Evolutionary conservation across 2,113 vertebrate genomes (phyloP).

Genomic region (Atrichornis clamosus): DNA sequence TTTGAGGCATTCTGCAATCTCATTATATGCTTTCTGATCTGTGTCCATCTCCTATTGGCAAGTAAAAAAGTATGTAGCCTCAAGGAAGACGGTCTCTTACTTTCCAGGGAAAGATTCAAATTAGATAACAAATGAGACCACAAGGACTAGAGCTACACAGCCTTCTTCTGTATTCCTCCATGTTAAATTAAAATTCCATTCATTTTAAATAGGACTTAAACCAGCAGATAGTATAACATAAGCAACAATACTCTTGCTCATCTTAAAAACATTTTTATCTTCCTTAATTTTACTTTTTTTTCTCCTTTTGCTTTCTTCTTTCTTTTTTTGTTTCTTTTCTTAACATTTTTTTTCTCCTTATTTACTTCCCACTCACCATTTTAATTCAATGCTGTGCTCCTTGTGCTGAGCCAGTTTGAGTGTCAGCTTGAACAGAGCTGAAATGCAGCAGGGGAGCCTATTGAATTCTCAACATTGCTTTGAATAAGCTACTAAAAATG

Average conservation of each 20-base stretch:
- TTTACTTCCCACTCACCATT: background rate
- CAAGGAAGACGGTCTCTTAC: background rate
- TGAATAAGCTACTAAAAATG: background rate
- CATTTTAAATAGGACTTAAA: background rate
- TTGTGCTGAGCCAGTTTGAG: background rate
- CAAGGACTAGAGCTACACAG: background rate
- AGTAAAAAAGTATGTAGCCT: background rate
- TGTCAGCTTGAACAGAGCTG: rapidly evolving
- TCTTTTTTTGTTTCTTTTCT: background rate
- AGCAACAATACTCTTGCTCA: background rate
- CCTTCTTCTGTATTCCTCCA: background rate
- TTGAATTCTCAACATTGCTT: background rate
- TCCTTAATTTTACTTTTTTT: background rate
- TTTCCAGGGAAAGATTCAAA: background rate
- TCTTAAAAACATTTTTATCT: background rate
- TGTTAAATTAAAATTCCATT: background rate
- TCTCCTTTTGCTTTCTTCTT: background rate
- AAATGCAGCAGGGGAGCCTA: background rate
- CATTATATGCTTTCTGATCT: background rate
- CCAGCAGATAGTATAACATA: background rate
- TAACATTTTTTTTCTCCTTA: background rate
- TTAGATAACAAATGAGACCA: background rate
- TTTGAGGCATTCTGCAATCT: background rate
- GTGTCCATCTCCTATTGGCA: background rate
- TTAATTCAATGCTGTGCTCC: background rate